Conservation (phyloP, 2,113 vertebrate species). For the Chauna torquata region DNA sequence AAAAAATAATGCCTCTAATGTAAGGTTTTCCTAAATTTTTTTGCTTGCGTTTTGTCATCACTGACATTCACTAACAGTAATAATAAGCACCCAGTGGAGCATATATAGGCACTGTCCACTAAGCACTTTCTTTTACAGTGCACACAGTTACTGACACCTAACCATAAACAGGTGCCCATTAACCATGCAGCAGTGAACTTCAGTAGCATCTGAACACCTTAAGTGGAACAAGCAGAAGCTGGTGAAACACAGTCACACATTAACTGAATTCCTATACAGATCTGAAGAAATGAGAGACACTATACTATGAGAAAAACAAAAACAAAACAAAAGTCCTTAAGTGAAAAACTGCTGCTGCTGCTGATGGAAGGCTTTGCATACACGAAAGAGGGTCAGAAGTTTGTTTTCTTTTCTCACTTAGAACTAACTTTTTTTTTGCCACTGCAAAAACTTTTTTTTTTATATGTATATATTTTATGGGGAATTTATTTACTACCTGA, state of each 20-base stretch:
- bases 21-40: background rate
- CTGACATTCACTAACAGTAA: background rate
- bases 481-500: background rate
- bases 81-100: background rate
- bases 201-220: background rate
- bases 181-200: background rate
- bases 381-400: background rate
- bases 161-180: background rate
- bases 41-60: background rate
- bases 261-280: background rate
- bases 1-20: background rate
- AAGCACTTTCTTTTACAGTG: background rate
- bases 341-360: background rate
- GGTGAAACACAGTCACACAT: background rate
- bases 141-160: background rate
- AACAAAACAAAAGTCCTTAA: background rate
- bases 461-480: too few species aligned
- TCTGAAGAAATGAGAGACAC: background rate
- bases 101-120: accelerated
- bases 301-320: background rate
- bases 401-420: background rate
- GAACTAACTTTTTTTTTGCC: background rate
- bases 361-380: background rate
- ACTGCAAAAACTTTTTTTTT: too few species aligned
- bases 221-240: background rate